phyloP scores from a whole-genome alignment of 2,888 invertebrate species.

The Oscheius sp. region DNA sequence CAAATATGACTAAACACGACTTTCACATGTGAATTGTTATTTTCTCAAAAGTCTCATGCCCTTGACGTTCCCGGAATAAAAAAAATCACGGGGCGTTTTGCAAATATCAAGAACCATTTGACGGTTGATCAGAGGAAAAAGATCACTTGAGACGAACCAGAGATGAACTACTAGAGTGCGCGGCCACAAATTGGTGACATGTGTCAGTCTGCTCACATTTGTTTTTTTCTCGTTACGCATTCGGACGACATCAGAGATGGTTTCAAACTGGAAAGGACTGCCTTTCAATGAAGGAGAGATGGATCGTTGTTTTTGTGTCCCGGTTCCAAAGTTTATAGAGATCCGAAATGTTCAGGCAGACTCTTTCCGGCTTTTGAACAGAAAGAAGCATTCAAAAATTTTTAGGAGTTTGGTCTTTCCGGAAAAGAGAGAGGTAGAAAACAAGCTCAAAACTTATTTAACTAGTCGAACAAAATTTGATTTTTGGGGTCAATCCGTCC shows the following conservation, averaged over 20 bases:
- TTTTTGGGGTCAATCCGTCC: constrained; percentile 13
- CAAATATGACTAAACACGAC: neutral
- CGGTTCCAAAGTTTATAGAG: neutral
- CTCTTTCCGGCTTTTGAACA: no score
- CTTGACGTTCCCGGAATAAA: neutral
- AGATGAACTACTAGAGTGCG: neutral
- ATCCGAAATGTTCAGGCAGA: no score
- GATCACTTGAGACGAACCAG: neutral
- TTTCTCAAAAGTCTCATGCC: neutral
- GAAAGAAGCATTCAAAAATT: neutral
- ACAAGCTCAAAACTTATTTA: neutral
- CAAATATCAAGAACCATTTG: neutral
- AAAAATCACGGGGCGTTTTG: neutral
- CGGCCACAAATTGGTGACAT: constrained; percentile 2
- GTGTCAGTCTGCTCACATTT: constrained; percentile 8
- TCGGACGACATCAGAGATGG: neutral
- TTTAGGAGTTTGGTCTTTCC: neutral
- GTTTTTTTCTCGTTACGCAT: constrained; percentile 6
- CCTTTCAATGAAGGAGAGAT: neutral
- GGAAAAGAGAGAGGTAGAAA: neutral
- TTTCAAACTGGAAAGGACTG: neutral
- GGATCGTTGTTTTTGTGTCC: constrained; percentile 5
- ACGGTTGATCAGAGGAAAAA: neutral
- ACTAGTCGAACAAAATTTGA: constrained; percentile 14
- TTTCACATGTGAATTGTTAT: neutral